Percentiles rank a stretch among this genome's conserved stretches.
Evolutionary conservation across 2,113 vertebrate species (phyloP).

Genomic region (Micronycteris hirsuta): DNA sequence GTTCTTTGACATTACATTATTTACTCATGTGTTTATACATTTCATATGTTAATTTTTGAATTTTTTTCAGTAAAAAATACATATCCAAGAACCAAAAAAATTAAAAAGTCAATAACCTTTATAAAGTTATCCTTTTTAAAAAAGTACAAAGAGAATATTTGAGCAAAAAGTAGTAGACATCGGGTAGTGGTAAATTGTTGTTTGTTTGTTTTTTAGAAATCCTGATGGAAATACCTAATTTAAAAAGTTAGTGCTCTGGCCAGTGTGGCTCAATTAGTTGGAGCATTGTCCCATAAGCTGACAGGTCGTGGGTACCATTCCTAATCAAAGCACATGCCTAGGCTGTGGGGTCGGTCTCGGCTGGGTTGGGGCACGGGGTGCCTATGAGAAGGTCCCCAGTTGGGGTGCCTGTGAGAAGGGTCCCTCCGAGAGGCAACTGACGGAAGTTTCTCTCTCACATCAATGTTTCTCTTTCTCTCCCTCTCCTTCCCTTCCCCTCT

Average conservation of each 20-base stretch:
- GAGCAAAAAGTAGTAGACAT: neutral
- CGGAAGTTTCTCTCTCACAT: no score
- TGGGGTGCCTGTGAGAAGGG: no score
- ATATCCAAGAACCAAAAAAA: neutral
- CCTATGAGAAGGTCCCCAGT: no score
- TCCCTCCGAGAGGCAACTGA: no score
- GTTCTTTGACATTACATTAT: no score
- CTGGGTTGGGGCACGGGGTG: no score
- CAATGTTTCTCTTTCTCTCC: no score
- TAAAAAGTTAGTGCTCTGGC: neutral
- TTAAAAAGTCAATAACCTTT: neutral
- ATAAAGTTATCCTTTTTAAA: neutral
- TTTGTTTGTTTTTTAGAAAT: neutral
- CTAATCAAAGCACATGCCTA: no score
- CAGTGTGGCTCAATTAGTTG: neutral
- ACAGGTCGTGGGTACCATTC: no score
- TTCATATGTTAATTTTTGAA: neutral
- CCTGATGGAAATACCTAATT: neutral
- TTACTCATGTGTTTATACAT: neutral
- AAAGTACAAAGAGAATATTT: neutral
- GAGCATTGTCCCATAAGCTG: no score
- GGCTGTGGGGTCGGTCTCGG: no score
- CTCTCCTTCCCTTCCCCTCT: no score
- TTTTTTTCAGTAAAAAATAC: neutral
- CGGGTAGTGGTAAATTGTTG: neutral